A percentile compares a stretch with the other conserved stretches of the same genome.
These are phyloP conservation scores for Lates calcarifer DNA, from an alignment of 2,113 vertebrate genomes.

Conservation along the genomic window DNA sequence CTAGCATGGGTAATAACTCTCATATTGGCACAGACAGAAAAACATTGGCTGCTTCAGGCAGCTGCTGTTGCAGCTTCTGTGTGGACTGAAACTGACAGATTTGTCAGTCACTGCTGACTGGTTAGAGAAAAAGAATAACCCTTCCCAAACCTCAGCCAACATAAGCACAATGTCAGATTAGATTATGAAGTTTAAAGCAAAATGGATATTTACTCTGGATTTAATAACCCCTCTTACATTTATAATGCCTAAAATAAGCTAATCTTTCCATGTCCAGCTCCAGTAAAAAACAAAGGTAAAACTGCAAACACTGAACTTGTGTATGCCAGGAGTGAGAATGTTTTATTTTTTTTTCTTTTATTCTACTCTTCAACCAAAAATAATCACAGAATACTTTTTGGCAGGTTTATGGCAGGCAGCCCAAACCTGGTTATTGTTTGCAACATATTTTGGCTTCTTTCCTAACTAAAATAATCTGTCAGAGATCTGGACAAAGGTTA, in stretches of 20 bases:
- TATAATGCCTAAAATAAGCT: not conserved
- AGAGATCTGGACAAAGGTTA: not conserved
- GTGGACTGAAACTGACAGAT: too few species aligned
- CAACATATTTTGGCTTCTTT: not conserved
- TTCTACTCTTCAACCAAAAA: not conserved
- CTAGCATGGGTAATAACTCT: not conserved
- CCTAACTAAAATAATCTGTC: not conserved
- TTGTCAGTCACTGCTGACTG: too few species aligned
- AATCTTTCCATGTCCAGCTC: not conserved
- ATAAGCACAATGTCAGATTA: not conserved
- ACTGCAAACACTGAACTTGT: not conserved
- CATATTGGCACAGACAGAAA: not conserved
- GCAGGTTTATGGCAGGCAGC: not conserved
- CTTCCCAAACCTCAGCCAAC: not conserved
- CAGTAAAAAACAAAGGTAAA: not conserved
- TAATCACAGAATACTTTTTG: not conserved
- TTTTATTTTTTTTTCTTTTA: not conserved
- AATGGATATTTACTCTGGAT: not conserved
- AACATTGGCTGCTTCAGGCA: too few species aligned
- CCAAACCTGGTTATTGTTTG: not conserved
- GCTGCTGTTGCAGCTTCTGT: too few species aligned
- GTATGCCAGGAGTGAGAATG: not conserved
- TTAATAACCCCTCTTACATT: not conserved
- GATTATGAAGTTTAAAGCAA: not conserved
- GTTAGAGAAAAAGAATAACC: too few species aligned